Evolutionary conservation across 2,888 invertebrate species (phyloP), one percentile per base, ranked within the genome.

Genomic region (Epirrita christyi): DNA sequence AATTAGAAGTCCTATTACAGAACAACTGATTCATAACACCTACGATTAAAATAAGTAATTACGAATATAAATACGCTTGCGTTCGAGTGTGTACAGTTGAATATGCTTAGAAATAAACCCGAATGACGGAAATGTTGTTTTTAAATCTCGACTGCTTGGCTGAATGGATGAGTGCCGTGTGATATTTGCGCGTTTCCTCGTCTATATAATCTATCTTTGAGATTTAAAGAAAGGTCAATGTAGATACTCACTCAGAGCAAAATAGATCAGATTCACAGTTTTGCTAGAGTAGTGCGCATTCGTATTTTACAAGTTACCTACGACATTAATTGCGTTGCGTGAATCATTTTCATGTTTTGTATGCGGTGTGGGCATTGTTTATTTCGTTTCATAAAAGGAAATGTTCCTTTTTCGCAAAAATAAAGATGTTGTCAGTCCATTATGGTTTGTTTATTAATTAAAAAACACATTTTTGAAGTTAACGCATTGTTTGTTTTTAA

Each of bases 141-240:
- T 62, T 49, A 60, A 61, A 60, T 50, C 56, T 47, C 29, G 40
- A 40, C 21, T 21, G 15, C 34, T 59, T 40, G 59, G 54, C 49
- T 13, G 54, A 55, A 53, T 59, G 48, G 45, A 44, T 50, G 57
- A 55, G 53, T 61, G 61, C 52, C 56, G 59, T 61, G 55, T 64
- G 60, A 60, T 60, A 63, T 61, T 65, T 62, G 51, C 51, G 55
- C 50, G 54, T 61, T 66, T 64, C 59, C 51, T 67, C 54, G 40
- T 59, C 50, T 60, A 43, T 50, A 46, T 61, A 53, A 63, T 63
- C 40, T 52, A 62, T 65, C 51, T 59, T 60, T 37, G 34, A 50
- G 59, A 64, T 66, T 56, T 62, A 67, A 59, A 63, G 59, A 67
- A 68, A 68, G 67, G 67, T 65, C 67, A 62, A 27, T 29, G 28